phyloP scores from a whole-genome alignment of 64 coral and sea anemone genomes.

The Orbicella faveolata region DNA sequence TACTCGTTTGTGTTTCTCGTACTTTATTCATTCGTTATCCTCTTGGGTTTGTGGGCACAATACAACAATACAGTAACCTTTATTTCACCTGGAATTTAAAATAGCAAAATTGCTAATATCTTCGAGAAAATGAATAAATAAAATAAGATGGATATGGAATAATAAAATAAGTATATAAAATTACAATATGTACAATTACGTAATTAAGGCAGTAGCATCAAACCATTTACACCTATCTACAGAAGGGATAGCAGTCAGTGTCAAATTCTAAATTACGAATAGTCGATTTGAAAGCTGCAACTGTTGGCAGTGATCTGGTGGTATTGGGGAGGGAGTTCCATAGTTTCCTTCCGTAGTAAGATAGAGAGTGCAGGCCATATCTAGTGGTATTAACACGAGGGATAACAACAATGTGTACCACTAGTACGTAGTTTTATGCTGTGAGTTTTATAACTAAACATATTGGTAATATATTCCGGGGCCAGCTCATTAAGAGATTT shows the following conservation, averaged over 20 bases:
- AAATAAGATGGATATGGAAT: background rate
- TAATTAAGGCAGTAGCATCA: background rate
- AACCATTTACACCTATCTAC: background rate
- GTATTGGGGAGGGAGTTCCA: conserved; percentile 11
- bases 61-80: too few species aligned
- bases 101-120: background rate
- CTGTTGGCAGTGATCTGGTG: conserved; percentile 3
- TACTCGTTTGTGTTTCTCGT: too few species aligned
- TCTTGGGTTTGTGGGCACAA: too few species aligned
- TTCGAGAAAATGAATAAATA: background rate
- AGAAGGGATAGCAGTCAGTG: conserved; percentile 7
- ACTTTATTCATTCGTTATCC: too few species aligned
- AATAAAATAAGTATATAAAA: conserved; percentile 2
- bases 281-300: background rate
- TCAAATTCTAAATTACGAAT: conserved; percentile 18
- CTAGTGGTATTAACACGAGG: too few species aligned
- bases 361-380: conserved; percentile 28
- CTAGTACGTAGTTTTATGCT: too few species aligned
- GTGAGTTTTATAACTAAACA: too few species aligned
- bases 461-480: background rate
- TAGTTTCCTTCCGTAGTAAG: conserved; percentile 12
- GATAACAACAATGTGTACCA: too few species aligned
- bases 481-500: conserved; percentile 4
- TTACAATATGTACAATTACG: background rate
- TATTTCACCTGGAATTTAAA: background rate